Evolutionary conservation across 2,888 invertebrate genomes (phyloP).

Genomic region (Drosophila anomalipes): DNA sequence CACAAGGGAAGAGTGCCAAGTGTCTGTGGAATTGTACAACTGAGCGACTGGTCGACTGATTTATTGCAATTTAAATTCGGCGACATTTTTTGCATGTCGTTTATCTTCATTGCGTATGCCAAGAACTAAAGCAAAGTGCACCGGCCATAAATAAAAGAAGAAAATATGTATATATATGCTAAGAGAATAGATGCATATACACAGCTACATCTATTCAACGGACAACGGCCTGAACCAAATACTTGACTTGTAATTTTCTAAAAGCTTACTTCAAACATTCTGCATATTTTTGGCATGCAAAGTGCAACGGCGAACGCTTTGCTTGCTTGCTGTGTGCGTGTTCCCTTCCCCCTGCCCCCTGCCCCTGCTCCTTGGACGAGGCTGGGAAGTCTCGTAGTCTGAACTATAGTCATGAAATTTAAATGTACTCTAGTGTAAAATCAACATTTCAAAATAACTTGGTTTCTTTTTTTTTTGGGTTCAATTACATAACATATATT

Average conservation of each 20-base stretch:
- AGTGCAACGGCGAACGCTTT: conserved; percentile 48
- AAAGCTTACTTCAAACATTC: conserved; percentile 72
- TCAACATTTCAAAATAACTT: neutral
- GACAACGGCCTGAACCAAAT: conserved; percentile 35
- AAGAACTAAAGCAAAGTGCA: conserved; percentile 69
- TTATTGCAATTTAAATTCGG: conserved; percentile 81
- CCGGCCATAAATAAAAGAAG: conserved; percentile 67
- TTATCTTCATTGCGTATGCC: conserved; percentile 81
- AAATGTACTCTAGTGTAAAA: conserved; percentile 16
- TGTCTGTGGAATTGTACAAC: conserved; percentile 21
- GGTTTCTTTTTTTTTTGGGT: neutral
- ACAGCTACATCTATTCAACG: conserved; percentile 9
- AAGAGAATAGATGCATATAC: conserved; percentile 4
- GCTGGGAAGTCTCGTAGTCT: neutral
- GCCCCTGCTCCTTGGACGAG: neutral
- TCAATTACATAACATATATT: neutral
- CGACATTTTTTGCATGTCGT: conserved; percentile 81
- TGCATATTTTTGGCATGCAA: conserved; percentile 75
- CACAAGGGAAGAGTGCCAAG: neutral
- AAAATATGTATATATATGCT: conserved; percentile 55
- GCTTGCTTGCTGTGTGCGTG: conserved; percentile 19
- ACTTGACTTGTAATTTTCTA: conserved; percentile 79
- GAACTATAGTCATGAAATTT: conserved; percentile 22
- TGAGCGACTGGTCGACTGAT: conserved; percentile 62
- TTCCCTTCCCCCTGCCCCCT: neutral